phyloP scores from a whole-genome alignment of 2,113 vertebrate genomes.

The Leptodactylus fuscus region DNA sequence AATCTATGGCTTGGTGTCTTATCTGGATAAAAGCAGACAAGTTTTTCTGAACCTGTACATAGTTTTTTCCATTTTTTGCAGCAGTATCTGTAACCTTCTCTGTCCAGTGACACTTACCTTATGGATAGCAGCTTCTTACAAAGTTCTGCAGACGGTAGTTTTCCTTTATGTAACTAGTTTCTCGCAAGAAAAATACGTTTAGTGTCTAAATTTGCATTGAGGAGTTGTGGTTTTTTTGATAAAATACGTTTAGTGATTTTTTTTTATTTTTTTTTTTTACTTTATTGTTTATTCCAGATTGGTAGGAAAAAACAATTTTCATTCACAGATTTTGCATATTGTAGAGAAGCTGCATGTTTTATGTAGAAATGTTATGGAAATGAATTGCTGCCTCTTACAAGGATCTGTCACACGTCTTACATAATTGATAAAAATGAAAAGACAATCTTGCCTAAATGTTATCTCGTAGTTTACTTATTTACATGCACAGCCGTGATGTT shows the following conservation, averaged over 20 bases:
- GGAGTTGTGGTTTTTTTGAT: background rate
- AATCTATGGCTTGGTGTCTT: too few relatives aligned
- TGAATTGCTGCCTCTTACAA: conserved; percentile 17
- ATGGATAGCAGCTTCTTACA: too few relatives aligned
- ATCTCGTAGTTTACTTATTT: background rate
- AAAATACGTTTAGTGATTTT: background rate
- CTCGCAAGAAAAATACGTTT: too few relatives aligned
- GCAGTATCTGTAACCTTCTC: too few relatives aligned
- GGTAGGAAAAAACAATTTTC: background rate
- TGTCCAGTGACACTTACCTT: too few relatives aligned
- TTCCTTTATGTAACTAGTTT: too few relatives aligned
- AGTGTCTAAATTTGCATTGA: background rate
- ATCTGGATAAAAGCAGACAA: too few relatives aligned
- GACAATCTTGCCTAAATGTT: conserved; percentile 4
- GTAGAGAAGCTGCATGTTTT: background rate
- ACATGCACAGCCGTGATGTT: background rate
- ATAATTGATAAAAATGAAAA: conserved; percentile 25
- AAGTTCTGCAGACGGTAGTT: too few relatives aligned
- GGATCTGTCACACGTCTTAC: background rate
- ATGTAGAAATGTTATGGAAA: conserved; percentile 11
- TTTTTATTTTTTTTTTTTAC: background rate
- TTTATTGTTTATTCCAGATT: conserved; percentile 1
- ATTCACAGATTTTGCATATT: conserved; percentile 10
- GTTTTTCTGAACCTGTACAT: too few relatives aligned
- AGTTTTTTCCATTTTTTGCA: too few relatives aligned